A percentile compares a stretch with the other conserved stretches of the same genome.
Evolutionary conservation across 2,797 vertebrate genomes (phyloP).

Genomic region (Eulemur coronatus): DNA sequence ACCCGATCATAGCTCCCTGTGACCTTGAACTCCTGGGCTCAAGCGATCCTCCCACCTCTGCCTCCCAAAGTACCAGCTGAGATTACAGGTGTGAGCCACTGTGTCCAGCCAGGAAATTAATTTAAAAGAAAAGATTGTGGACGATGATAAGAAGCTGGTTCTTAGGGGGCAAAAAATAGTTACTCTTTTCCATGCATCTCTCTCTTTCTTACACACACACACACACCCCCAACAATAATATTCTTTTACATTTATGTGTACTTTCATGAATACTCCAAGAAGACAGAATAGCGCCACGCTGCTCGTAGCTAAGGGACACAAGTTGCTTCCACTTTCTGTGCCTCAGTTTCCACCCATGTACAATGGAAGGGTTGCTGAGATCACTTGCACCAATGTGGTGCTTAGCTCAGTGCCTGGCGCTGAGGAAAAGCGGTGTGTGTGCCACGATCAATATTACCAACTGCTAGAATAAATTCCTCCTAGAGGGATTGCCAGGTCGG

Average conservation of each 20-base stretch:
- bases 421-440: background rate
- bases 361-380: conserved; percentile 76
- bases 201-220: background rate
- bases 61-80: no score
- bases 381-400: conserved; percentile 77
- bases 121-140: background rate
- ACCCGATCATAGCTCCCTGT: no score
- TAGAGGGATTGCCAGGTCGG: background rate
- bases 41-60: no score
- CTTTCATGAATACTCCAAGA: background rate
- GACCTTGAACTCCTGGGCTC: no score
- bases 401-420: conserved; percentile 41
- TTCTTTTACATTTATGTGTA: background rate
- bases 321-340: conserved; percentile 59
- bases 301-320: background rate
- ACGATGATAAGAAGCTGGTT: background rate
- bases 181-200: background rate
- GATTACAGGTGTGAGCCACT: no score
- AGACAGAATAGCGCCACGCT: background rate
- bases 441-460: background rate
- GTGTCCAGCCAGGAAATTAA: background rate
- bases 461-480: background rate
- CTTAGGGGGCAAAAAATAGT: background rate
- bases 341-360: background rate
- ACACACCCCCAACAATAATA: background rate